phyloP scores from a whole-genome alignment of 2,888 invertebrate genomes.

The Lissocephala sabroskyi region DNA sequence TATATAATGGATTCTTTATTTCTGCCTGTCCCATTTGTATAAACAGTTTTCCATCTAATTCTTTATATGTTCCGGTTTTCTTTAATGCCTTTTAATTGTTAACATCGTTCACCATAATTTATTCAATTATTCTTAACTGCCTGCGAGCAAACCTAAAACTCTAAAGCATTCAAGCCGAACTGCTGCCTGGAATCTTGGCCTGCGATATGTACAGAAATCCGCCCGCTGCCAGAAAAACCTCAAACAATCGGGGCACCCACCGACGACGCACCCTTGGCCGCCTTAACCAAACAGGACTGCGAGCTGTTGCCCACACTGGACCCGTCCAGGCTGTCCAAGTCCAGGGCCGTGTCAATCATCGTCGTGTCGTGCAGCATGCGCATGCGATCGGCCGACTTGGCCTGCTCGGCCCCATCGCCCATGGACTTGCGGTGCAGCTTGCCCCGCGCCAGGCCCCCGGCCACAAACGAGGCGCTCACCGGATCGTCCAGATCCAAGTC shows the following conservation, averaged over 20 bases:
- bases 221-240: too few relatives aligned
- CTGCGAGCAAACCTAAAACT: not conserved
- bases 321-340: slow-evolving; percentile 88
- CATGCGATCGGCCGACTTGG: slow-evolving; percentile 77
- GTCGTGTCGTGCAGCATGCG: slow-evolving; percentile 88
- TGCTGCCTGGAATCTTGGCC: not conserved
- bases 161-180: not conserved
- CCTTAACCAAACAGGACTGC: slow-evolving; percentile 79
- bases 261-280: slow-evolving; percentile 20
- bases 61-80: slow-evolving; percentile 9
- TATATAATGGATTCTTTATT: slow-evolving; percentile 25
- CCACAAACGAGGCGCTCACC: slow-evolving; percentile 69
- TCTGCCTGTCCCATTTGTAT: slow-evolving; percentile 33
- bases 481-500: slow-evolving; percentile 73
- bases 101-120: slow-evolving; percentile 62
- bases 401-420: slow-evolving; percentile 53
- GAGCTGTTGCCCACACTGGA: slow-evolving; percentile 80
- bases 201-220: too few relatives aligned
- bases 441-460: slow-evolving; percentile 24
- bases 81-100: slow-evolving; percentile 48
- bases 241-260: slow-evolving; percentile 45
- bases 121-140: slow-evolving; percentile 3
- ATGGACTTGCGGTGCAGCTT: slow-evolving; percentile 24
- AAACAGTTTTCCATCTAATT: slow-evolving; percentile 41
- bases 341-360: slow-evolving; percentile 91